These are phyloP conservation scores for Nothocercus nigrocapillus DNA, from an alignment of 2,113 vertebrate species.

Conservation along the genomic window DNA sequence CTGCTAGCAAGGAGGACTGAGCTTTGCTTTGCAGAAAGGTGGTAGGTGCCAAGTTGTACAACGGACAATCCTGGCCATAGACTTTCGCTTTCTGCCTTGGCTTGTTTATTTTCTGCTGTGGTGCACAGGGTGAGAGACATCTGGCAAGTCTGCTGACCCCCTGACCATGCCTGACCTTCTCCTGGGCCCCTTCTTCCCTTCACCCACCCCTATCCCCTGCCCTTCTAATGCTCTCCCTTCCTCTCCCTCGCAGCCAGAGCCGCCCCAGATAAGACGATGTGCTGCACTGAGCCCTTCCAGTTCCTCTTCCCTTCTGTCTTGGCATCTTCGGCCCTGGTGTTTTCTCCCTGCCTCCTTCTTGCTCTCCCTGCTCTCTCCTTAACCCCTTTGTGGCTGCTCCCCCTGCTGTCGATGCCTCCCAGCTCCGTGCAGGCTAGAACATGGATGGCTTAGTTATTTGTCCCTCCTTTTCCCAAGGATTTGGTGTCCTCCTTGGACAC, in stretches of 20 bases:
- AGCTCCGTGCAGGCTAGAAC: neutral
- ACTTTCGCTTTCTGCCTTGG: neutral
- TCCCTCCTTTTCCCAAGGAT: neutral
- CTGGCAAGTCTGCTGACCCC: neutral
- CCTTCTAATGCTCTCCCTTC: neutral
- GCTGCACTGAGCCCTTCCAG: neutral
- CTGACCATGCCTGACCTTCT: rapidly evolving
- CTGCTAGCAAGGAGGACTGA: neutral
- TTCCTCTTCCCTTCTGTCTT: neutral
- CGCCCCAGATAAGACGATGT: too few species aligned
- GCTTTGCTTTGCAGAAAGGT: neutral
- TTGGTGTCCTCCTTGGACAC: neutral
- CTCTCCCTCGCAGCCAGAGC: neutral
- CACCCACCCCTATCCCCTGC: neutral
- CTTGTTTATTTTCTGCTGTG: rapidly evolving
- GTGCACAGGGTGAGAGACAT: neutral
- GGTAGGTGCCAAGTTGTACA: neutral
- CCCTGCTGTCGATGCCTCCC: neutral
- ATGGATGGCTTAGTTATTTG: neutral
- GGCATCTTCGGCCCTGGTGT: neutral
- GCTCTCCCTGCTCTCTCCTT: neutral
- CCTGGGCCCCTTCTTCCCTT: neutral
- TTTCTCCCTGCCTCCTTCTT: neutral
- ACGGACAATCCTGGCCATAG: neutral
- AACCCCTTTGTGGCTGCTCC: neutral